phyloP scores from a whole-genome alignment of 2,888 invertebrate genomes.

The Adelphocoris suturalis region DNA sequence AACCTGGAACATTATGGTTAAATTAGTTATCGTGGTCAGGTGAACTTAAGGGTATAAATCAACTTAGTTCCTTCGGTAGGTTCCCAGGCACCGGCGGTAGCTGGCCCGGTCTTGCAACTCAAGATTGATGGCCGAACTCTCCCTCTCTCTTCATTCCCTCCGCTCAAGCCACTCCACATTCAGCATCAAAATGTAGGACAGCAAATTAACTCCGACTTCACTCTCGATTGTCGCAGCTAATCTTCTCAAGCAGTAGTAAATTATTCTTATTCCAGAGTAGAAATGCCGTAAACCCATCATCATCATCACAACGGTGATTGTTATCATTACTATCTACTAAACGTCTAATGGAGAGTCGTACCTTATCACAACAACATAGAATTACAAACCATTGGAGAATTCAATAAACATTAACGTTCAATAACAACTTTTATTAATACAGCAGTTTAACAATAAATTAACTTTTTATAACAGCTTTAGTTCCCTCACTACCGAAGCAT shows the following conservation, averaged over 20 bases:
- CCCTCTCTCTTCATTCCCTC: slow-evolving; percentile 26
- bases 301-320: no score
- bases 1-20: slow-evolving; percentile 57
- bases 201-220: slow-evolving; percentile 47
- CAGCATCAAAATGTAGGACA: slow-evolving; percentile 48
- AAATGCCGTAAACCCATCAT: no score
- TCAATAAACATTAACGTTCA: no score
- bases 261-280: no score
- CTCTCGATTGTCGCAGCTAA: slow-evolving; percentile 4
- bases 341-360: no score
- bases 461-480: no score
- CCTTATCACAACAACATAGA: no score
- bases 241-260: background rate
- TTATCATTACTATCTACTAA: no score
- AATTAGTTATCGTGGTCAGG: slow-evolving; percentile 67
- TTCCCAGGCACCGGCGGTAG: background rate
- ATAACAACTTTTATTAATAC: no score
- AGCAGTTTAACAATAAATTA: no score
- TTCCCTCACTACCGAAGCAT: no score
- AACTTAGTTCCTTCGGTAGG: slow-evolving; percentile 59
- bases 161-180: slow-evolving; percentile 34
- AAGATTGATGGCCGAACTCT: slow-evolving; percentile 54
- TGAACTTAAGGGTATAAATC: slow-evolving; percentile 62
- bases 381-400: no score
- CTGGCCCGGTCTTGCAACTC: slow-evolving; percentile 10